Conservation (phyloP, 1,140 invertebrate genomes). For the Aphelinus certus region DNA sequence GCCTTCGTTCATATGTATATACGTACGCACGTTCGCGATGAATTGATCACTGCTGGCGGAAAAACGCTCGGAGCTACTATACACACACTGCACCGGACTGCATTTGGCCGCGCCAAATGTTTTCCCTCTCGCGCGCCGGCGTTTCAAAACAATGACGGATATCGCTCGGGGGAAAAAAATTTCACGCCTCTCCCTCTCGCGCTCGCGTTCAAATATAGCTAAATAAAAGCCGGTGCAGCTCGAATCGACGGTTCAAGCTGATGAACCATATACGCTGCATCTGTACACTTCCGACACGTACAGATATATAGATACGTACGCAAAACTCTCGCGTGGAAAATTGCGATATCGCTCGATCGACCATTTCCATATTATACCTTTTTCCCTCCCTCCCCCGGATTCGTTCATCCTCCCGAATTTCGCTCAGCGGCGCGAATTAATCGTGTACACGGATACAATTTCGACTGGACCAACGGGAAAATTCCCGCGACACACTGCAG, state of each 20-base stretch:
- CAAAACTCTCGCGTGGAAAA: not conserved
- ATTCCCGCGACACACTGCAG: too few species aligned
- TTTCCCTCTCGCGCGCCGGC: not conserved
- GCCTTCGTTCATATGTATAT: too few species aligned
- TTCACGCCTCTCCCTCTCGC: not conserved
- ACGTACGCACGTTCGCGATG: not conserved
- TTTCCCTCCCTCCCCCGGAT: too few species aligned
- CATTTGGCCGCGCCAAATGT: constrained; percentile 24
- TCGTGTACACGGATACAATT: too few species aligned
- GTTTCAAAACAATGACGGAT: constrained; percentile 26
- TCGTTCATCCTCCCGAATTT: too few species aligned
- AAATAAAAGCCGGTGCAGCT: constrained; percentile 9
- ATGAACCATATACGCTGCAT: constrained; percentile 20
- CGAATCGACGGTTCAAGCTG: constrained; percentile 21
- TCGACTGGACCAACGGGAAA: too few species aligned
- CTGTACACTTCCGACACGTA: too few species aligned
- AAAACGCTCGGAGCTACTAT: not conserved
- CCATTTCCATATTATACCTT: not conserved
- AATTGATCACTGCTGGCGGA: constrained; percentile 20
- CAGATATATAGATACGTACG: too few species aligned
- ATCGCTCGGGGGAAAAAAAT: constrained; percentile 1
- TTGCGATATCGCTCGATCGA: not conserved
- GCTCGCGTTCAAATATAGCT: constrained; percentile 10
- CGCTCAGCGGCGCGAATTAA: too few species aligned
- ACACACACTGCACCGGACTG: not conserved